Percentiles rank a stretch among this genome's conserved stretches.
Evolutionary conservation across 2,888 invertebrate genomes (phyloP).

Genomic region (Erebia ligea): DNA sequence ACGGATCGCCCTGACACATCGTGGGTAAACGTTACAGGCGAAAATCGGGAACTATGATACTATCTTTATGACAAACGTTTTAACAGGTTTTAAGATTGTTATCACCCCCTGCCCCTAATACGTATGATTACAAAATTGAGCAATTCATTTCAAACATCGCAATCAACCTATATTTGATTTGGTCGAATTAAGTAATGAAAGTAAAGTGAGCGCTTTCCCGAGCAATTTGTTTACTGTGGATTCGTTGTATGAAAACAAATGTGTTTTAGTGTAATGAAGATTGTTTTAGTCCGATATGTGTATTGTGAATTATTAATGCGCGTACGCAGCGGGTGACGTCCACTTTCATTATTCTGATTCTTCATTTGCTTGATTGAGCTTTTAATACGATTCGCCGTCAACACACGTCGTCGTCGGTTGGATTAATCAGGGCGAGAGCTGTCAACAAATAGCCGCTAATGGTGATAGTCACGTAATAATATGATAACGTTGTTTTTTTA

Average conservation of each 20-base stretch:
- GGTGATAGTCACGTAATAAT: slow-evolving; percentile 71
- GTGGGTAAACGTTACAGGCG: slow-evolving; percentile 32
- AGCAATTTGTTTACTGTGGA: slow-evolving; percentile 49
- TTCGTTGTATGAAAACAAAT: slow-evolving; percentile 56
- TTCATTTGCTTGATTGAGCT: slow-evolving; percentile 83
- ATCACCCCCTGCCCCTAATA: slow-evolving; percentile 50
- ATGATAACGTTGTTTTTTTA: slow-evolving; percentile 59
- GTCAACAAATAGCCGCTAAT: slow-evolving; percentile 74
- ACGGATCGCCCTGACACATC: slow-evolving; percentile 32
- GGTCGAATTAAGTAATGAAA: slow-evolving; percentile 45
- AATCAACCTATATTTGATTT: slow-evolving; percentile 63
- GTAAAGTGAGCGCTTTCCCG: slow-evolving; percentile 40
- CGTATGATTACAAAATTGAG: slow-evolving; percentile 67
- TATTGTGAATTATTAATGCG: slow-evolving; percentile 80
- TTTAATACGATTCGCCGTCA: slow-evolving; percentile 81
- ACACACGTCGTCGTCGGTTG: slow-evolving; percentile 58
- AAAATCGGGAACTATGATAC: slow-evolving; percentile 41
- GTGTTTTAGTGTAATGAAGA: slow-evolving; percentile 80
- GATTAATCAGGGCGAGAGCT: slow-evolving; percentile 75
- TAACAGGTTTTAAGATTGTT: slow-evolving; percentile 50
- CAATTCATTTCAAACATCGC: slow-evolving; percentile 71
- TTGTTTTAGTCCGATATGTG: slow-evolving; percentile 69
- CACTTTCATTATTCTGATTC: slow-evolving; percentile 81
- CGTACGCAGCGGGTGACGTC: slow-evolving; percentile 74
- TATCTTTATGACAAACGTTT: slow-evolving; percentile 44